Evolutionary conservation across 2,113 vertebrate genomes (phyloP).

Genomic region (Chinchilla lanigera): DNA sequence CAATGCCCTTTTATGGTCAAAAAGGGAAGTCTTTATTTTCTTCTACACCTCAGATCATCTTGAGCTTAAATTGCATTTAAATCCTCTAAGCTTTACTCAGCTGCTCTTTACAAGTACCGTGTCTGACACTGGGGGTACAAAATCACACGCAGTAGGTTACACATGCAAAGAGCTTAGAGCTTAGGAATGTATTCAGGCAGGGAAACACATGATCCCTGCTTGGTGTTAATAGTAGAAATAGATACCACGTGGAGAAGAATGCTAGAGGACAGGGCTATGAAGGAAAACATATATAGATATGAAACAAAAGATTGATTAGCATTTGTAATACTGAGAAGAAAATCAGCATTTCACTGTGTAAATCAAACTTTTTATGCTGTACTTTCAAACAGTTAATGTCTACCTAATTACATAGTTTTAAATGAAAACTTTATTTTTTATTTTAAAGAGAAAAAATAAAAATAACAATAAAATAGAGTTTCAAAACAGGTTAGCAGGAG

Average conservation of each 20-base stretch:
- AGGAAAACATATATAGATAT: background rate
- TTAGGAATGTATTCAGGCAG: background rate
- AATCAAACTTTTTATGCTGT: background rate
- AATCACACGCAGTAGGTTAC: background rate
- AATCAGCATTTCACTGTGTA: conserved; percentile 46
- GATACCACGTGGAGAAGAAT: background rate
- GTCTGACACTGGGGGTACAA: background rate
- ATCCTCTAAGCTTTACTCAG: background rate
- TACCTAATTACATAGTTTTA: conserved; percentile 10
- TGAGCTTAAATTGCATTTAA: background rate
- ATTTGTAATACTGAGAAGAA: background rate
- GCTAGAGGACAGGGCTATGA: background rate
- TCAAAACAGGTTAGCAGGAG: too few species aligned
- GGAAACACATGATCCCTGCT: background rate
- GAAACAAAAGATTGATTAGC: background rate
- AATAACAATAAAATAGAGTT: too few species aligned
- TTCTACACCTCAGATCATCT: background rate
- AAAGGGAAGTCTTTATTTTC: background rate
- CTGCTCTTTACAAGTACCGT: background rate
- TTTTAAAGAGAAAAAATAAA: too few species aligned
- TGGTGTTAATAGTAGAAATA: background rate
- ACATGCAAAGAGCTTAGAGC: background rate
- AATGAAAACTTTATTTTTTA: background rate
- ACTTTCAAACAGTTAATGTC: conserved; percentile 38
- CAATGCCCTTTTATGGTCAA: background rate